phyloP scores from a whole-genome alignment of 2,113 vertebrate genomes.

The Salvelinus namaycush region DNA sequence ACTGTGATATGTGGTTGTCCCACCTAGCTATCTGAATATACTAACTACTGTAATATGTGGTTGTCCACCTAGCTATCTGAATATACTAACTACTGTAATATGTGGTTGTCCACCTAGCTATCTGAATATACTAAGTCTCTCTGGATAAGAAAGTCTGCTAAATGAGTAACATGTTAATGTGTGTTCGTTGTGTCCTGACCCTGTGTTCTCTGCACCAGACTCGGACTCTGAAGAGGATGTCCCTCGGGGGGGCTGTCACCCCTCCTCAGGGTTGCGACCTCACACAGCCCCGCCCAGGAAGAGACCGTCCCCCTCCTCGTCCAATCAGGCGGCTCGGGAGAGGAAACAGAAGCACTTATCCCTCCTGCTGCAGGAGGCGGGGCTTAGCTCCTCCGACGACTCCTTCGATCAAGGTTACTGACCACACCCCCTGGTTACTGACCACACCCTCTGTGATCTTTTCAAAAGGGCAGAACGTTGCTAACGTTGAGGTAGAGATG shows the following conservation, averaged over 20 bases:
- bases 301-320: constrained; percentile 60
- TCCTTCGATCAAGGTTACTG: constrained; percentile 99
- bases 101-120: too few species aligned
- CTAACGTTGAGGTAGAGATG: too few species aligned
- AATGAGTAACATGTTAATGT: background rate
- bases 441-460: background rate
- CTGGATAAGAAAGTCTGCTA: too few species aligned
- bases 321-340: constrained; percentile 77
- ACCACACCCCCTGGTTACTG: constrained; percentile 54
- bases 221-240: constrained; percentile 92
- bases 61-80: too few species aligned
- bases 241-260: constrained; percentile 84
- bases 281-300: constrained; percentile 73
- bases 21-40: too few species aligned
- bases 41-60: too few species aligned
- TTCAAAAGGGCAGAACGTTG: too few species aligned
- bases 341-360: constrained; percentile 92
- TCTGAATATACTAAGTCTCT: too few species aligned
- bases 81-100: too few species aligned
- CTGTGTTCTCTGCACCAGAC: constrained; percentile 80
- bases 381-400: constrained; percentile 92
- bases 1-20: too few species aligned
- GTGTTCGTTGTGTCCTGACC: background rate
- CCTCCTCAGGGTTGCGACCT: constrained; percentile 73
- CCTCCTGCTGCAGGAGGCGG: constrained; percentile 88